Evolutionary conservation across 2,888 invertebrate species (phyloP).

Genomic region (Lucinisca nassula): DNA sequence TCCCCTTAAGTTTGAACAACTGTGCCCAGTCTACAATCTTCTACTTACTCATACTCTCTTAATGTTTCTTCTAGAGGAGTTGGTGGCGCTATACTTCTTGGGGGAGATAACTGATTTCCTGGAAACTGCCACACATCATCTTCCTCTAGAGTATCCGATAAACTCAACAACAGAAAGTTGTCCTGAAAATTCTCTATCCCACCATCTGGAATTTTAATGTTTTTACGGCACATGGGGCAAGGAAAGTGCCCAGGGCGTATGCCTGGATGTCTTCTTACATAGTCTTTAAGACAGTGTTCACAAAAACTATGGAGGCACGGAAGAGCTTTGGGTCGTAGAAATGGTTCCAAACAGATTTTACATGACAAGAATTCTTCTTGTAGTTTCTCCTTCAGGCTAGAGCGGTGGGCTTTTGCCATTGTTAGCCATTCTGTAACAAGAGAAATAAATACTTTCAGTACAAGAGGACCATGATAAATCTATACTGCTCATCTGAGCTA

Average conservation of each 20-base stretch:
- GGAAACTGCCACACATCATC: conserved; percentile 73
- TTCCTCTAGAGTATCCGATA: conserved; percentile 83
- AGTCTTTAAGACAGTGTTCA: conserved; percentile 81
- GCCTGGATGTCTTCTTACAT: conserved; percentile 83
- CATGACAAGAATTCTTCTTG: conserved; percentile 85
- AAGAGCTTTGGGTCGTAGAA: conserved; percentile 82
- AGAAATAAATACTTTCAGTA: conserved; percentile 1
- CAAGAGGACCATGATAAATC: too few species aligned
- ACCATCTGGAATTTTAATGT: conserved; percentile 78
- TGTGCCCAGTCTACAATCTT: too few species aligned
- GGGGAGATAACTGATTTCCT: conserved; percentile 76
- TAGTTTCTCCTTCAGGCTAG: conserved; percentile 82
- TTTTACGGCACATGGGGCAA: conserved; percentile 85
- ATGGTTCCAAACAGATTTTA: conserved; percentile 84
- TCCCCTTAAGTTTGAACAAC: too few species aligned
- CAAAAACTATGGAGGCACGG: conserved; percentile 84
- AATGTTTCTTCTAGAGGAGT: conserved; percentile 82
- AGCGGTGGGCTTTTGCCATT: conserved; percentile 82
- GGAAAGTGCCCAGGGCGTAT: conserved; percentile 82
- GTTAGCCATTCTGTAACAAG: conserved; percentile 85
- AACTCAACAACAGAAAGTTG: conserved; percentile 81
- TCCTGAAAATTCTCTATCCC: conserved; percentile 83
- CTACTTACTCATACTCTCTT: conserved; percentile 81
- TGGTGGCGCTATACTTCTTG: conserved; percentile 80
- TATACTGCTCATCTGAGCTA: too few species aligned